phyloP scores from a whole-genome alignment of 2,797 vertebrate genomes.

The Myripristis jacobus region DNA sequence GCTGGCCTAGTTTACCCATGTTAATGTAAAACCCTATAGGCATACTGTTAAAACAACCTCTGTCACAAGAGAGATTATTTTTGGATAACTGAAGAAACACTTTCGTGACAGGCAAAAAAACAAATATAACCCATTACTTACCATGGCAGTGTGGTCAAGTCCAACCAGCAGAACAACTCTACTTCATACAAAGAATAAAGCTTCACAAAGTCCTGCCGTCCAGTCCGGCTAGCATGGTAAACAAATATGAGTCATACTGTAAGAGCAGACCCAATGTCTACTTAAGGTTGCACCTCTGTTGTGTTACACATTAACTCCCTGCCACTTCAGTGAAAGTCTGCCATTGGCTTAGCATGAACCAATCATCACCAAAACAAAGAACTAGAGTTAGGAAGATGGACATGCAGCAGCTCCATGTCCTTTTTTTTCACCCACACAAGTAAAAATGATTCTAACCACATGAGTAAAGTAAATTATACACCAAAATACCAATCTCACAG shows the following conservation, averaged over 20 bases:
- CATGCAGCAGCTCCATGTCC: conserved; percentile 35
- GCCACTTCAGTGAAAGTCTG: conserved; percentile 49
- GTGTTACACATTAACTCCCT: conserved; percentile 80
- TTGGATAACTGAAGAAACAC: not conserved
- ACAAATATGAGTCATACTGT: conserved; percentile 55
- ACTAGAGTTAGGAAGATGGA: not conserved
- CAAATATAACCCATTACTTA: conserved; percentile 43
- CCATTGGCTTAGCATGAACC: conserved; percentile 54
- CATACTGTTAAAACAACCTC: no score
- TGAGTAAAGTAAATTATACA: not conserved
- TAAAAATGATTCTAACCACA: no score
- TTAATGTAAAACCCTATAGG: no score
- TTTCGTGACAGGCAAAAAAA: not conserved
- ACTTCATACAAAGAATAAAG: conserved; percentile 19
- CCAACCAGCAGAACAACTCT: conserved; percentile 19
- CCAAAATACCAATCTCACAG: not conserved
- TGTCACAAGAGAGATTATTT: not conserved
- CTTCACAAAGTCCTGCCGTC: conserved; percentile 18
- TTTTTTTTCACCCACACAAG: conserved; percentile 8
- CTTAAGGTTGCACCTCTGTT: conserved; percentile 69
- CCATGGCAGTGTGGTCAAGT: conserved; percentile 62
- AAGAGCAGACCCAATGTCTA: conserved; percentile 68
- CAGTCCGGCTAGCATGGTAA: conserved; percentile 35
- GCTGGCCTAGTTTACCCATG: not conserved
- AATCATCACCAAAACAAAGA: conserved; percentile 21